Evolutionary conservation across 1,140 invertebrate species (phyloP).

Genomic region (Aphelinus certus): DNA sequence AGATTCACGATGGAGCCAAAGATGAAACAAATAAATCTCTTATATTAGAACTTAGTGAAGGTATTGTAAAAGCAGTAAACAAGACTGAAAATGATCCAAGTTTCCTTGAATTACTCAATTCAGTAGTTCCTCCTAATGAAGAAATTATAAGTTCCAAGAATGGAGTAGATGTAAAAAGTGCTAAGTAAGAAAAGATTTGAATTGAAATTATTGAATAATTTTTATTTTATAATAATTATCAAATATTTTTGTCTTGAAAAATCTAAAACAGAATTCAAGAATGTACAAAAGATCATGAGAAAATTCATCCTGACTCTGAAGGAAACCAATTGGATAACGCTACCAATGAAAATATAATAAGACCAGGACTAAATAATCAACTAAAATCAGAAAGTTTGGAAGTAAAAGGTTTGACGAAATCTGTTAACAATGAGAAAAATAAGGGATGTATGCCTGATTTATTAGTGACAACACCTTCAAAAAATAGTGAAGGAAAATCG

Average conservation of each 20-base stretch:
- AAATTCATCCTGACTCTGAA: slow-evolving; percentile 2
- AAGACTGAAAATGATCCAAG: slow-evolving; percentile 35
- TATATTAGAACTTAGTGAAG: slow-evolving; percentile 23
- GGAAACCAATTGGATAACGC: neutral
- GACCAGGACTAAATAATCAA: neutral
- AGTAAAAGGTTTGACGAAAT: neutral
- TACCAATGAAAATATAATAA: neutral
- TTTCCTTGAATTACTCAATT: slow-evolving; percentile 23
- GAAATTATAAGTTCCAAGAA: slow-evolving; percentile 15
- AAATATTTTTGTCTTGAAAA: neutral
- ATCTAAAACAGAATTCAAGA: neutral
- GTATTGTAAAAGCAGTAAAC: slow-evolving; percentile 16
- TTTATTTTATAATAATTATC: neutral
- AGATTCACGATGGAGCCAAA: slow-evolving; percentile 4
- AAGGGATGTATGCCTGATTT: too few relatives aligned
- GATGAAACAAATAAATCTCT: slow-evolving; percentile 10
- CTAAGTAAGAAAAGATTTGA: slow-evolving; percentile 15
- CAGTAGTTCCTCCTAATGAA: neutral
- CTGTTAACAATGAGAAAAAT: too few relatives aligned
- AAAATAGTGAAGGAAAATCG: too few relatives aligned
- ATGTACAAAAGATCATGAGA: slow-evolving; percentile 5
- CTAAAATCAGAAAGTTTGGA: neutral
- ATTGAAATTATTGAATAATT: slow-evolving; percentile 10
- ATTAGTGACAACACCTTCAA: too few relatives aligned
- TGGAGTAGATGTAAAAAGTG: slow-evolving; percentile 13